Conservation (phyloP, 2,113 vertebrate genomes). For the Lichenostomus cassidix region DNA sequence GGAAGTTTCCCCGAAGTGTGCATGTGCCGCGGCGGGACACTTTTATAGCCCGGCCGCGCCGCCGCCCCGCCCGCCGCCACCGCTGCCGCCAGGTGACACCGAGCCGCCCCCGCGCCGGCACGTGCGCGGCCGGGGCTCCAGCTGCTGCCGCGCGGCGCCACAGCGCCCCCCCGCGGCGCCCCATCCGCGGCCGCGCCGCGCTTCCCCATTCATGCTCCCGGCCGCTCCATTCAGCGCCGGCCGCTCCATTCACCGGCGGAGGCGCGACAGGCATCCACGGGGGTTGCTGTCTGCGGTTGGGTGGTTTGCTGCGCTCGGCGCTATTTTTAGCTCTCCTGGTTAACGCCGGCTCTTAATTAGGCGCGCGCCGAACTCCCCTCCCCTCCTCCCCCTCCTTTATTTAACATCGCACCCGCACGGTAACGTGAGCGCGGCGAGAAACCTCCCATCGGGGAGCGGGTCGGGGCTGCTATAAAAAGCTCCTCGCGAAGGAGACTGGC, state of each 20-base stretch:
- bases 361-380: background rate
- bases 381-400: background rate
- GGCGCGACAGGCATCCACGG: background rate
- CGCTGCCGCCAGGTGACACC: slow-evolving; percentile 67
- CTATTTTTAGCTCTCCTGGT: background rate
- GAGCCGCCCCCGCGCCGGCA: slow-evolving; percentile 14
- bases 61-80: too few species aligned
- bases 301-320: background rate
- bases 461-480: slow-evolving; percentile 36
- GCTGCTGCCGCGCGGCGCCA: background rate
- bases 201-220: background rate
- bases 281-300: background rate
- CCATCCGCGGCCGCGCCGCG: background rate
- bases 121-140: slow-evolving; percentile 4
- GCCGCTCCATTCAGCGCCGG: background rate
- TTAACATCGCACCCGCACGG: background rate
- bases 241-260: background rate
- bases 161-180: slow-evolving; percentile 50
- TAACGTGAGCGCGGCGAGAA: slow-evolving; percentile 1
- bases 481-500: background rate
- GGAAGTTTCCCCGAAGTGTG: too few species aligned
- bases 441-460: background rate
- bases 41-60: too few species aligned
- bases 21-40: too few species aligned
- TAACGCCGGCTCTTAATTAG: background rate